Evolutionary conservation across 2,113 vertebrate genomes (phyloP), one percentile per base, ranked within the genome.

Genomic region (Lepisosteus oculatus): DNA sequence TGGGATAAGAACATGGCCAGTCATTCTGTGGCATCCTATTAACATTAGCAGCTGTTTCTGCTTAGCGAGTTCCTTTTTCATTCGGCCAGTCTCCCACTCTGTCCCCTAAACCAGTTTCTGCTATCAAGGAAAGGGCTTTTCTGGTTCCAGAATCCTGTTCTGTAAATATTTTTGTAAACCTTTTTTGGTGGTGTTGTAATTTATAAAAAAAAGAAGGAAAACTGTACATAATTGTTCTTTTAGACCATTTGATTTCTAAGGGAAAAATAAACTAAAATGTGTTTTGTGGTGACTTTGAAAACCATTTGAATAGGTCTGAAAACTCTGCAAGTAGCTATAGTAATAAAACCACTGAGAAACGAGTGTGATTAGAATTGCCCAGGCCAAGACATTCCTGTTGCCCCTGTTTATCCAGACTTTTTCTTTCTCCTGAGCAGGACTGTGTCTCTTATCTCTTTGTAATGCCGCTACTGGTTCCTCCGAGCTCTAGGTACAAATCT

Each of bases 91-190:
- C 78, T 76, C 59, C 13, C 43, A 62, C 65, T 68, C 65, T 69
- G 65, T 55, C 9, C 55, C 70, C 55, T 66, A 59, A 44, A 76
- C 17, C 42, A 67, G 64, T 69, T 78, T 80, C 80, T 81, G 79
- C 56, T 29, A 80, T 81, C 72, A 76, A 76, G 70, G 67, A 70
- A 85, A 85, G 84, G 81, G 85, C 76, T 80, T 74, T 56, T 80
- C 72, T 74, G 72, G 44, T 61, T 78, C 69, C 74, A 64, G 65
- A 68, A 69, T 75, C 65, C 12, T 69, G 15, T 68, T 65, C 17
- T 87, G 82, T 85, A 87, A 82, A 88, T 79, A 55, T 83, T 41
- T 55, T 41, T 72, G 56, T 72, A 55, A 42, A 55, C 44, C n/a
- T 64, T 47, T 68, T 56, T 61, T 43, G 51, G 57, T 71, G 42